Evolutionary conservation across 2,888 invertebrate genomes (phyloP).

Genomic region (Malacosoma neustria): DNA sequence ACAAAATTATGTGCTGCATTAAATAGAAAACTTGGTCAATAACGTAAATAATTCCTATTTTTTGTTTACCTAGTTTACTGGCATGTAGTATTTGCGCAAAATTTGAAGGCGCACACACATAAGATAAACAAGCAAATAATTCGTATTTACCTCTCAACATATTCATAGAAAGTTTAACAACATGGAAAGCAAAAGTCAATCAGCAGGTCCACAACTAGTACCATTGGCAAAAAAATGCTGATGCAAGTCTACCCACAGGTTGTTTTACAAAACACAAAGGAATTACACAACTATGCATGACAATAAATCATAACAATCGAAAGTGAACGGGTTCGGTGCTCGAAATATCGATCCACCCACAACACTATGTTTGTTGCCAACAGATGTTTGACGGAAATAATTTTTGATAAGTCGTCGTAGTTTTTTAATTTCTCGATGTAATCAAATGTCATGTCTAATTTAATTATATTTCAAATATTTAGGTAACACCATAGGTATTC

Average conservation of each 20-base stretch:
- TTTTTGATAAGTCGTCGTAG: too few species aligned
- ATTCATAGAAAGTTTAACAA: neutral
- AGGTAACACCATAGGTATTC: too few species aligned
- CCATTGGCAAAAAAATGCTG: conserved; percentile 9
- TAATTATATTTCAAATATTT: too few species aligned
- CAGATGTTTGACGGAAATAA: conserved; percentile 15
- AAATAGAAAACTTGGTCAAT: too few species aligned
- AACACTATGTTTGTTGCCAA: conserved; percentile 21
- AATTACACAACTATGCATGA: conserved; percentile 3
- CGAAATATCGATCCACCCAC: conserved; percentile 36
- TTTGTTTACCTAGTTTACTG: too few species aligned
- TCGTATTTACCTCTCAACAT: neutral
- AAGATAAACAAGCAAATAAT: too few species aligned
- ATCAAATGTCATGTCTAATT: too few species aligned
- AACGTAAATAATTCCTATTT: too few species aligned
- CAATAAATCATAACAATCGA: conserved; percentile 24
- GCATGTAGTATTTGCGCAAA: too few species aligned
- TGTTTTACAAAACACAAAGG: neutral
- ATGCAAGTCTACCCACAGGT: conserved; percentile 15
- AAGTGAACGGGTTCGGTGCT: conserved; percentile 31
- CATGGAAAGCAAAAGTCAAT: neutral
- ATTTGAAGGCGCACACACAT: too few species aligned
- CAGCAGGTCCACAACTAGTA: neutral
- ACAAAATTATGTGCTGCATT: too few species aligned
- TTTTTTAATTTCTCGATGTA: too few species aligned